Evolutionary conservation across 2,113 vertebrate genomes (phyloP).

Genomic region (Otolemur garnettii): DNA sequence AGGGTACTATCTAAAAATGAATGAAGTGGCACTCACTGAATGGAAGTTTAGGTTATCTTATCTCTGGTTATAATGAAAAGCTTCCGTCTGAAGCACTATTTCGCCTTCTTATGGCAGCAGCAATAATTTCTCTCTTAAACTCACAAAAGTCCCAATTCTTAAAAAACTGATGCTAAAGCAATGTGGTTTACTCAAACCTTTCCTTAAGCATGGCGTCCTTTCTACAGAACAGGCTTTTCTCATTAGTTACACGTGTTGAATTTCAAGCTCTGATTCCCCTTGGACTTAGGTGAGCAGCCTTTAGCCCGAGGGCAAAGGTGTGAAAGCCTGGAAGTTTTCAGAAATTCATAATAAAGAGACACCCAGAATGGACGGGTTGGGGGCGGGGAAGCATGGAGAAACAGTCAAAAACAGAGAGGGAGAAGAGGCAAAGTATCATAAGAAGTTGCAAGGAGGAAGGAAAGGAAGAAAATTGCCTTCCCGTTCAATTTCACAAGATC

Average conservation of each 20-base stretch:
- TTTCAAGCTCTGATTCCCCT: conserved; percentile 42
- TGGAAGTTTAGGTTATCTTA: conserved; percentile 66
- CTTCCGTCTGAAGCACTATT: conserved; percentile 57
- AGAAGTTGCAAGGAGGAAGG: not conserved
- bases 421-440: not conserved
- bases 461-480: not conserved
- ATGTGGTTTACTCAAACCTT: conserved; percentile 22
- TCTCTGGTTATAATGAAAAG: conserved; percentile 67
- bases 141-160: conserved; percentile 66
- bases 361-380: not conserved
- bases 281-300: conserved; percentile 13
- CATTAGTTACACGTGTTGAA: conserved; percentile 56
- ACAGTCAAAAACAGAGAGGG: not conserved
- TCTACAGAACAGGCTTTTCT: conserved; percentile 55
- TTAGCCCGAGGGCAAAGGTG: conserved; percentile 62
- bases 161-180: not conserved
- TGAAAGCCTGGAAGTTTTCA: conserved; percentile 50
- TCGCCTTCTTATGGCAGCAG: conserved; percentile 7
- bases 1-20: conserved; percentile 50
- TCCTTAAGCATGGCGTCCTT: not conserved
- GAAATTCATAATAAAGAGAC: conserved; percentile 17
- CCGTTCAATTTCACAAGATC: conserved; percentile 47
- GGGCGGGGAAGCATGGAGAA: not conserved
- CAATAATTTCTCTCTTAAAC: conserved; percentile 35
- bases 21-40: not conserved